phyloP scores from a whole-genome alignment of 2,797 vertebrate genomes.

The Momotus momota region DNA sequence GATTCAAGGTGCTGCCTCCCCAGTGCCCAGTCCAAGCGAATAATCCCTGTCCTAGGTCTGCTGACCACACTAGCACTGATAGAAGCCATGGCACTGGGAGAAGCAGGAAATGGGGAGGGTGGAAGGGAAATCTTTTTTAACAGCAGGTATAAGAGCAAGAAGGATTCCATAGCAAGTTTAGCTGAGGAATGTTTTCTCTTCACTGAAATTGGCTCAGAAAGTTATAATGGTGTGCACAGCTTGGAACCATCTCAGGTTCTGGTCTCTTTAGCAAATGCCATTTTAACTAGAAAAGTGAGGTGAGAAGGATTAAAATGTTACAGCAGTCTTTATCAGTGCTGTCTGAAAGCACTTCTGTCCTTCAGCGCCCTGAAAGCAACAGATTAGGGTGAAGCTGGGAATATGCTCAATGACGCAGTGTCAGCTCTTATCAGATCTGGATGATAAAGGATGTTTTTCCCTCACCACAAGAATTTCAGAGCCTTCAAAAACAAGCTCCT shows the following conservation, averaged over 20 bases:
- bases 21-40: too few relatives aligned
- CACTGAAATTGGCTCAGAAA: neutral
- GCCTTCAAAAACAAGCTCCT: neutral
- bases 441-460: slow-evolving; percentile 5
- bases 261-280: neutral
- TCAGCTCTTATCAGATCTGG: neutral
- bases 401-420: neutral
- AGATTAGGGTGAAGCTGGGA: neutral
- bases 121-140: neutral
- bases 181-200: neutral
- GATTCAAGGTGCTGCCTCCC: too few relatives aligned
- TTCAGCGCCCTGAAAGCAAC: neutral
- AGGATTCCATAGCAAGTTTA: neutral
- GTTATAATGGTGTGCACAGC: neutral
- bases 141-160: neutral
- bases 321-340: neutral
- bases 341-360: neutral
- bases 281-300: slow-evolving; percentile 4
- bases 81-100: neutral
- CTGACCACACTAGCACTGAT: neutral
- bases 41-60: too few relatives aligned
- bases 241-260: neutral
- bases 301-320: neutral
- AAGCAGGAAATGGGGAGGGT: neutral
- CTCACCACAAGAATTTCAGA: neutral